These are phyloP conservation scores for Radopholus similis DNA, from an alignment of 1,140 invertebrate genomes.

Conservation along the genomic window DNA sequence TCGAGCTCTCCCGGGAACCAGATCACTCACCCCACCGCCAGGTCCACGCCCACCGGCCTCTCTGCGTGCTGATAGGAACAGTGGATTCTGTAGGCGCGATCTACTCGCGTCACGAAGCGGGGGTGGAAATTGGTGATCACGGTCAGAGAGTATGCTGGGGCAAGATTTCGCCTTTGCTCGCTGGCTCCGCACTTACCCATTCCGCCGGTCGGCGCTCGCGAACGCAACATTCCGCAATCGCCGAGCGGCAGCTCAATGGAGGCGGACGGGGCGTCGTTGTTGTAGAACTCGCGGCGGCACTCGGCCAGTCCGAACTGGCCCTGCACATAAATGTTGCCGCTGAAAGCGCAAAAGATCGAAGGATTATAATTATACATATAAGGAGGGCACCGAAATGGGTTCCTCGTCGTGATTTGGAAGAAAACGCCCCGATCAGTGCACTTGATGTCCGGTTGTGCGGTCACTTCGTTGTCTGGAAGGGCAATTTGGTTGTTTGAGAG, in stretches of 20 bases:
- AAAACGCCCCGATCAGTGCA: constrained; percentile 23
- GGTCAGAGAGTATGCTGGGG: constrained; percentile 14
- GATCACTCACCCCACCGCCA: constrained; percentile 41
- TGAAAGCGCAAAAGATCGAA: neutral
- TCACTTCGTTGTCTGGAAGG: constrained; percentile 21
- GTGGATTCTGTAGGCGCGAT: constrained; percentile 43
- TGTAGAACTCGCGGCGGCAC: constrained; percentile 35
- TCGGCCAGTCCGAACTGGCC: constrained; percentile 27
- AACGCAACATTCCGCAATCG: constrained; percentile 35
- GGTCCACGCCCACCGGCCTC: constrained; percentile 26
- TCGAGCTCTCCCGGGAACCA: neutral
- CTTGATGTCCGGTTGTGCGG: constrained; percentile 19
- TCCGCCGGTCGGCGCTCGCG: constrained; percentile 15
- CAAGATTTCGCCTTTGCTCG: neutral
- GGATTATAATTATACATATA: neutral
- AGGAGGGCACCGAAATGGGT: constrained; percentile 22
- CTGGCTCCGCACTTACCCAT: constrained; percentile 7
- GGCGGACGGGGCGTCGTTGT: constrained; percentile 13
- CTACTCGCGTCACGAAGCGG: constrained; percentile 48
- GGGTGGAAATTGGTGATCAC: constrained; percentile 49
- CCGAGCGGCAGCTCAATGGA: constrained; percentile 11
- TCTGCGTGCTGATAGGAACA: constrained; percentile 48
- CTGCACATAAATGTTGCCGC: constrained; percentile 33
- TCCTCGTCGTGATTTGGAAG: constrained; percentile 22
- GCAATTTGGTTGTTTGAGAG: neutral